Conservation (phyloP, 2,888 invertebrate species). For the Spilarctia lutea region DNA sequence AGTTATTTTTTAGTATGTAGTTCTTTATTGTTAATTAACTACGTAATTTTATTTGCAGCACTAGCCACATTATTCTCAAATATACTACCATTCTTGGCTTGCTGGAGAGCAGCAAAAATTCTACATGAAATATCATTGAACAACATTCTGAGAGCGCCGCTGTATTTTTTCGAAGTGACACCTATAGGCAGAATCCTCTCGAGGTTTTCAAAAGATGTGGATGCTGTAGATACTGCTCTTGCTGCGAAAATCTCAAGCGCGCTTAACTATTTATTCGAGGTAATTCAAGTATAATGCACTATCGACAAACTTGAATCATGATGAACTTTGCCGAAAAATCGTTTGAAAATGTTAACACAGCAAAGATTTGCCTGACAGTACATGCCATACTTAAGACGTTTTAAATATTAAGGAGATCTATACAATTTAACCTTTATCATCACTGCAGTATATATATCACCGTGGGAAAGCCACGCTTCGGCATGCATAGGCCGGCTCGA, state of each 20-base stretch:
- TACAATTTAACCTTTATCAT: no score
- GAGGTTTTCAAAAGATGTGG: conserved; percentile 92
- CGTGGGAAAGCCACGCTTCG: no score
- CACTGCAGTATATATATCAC: no score
- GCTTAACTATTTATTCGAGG: conserved; percentile 91
- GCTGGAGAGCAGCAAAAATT: conserved; percentile 89
- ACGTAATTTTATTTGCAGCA: conserved; percentile 84
- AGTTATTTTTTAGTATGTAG: background rate
- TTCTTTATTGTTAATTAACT: background rate
- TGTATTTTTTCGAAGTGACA: conserved; percentile 93
- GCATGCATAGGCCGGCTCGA: no score
- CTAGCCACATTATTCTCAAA: conserved; percentile 89
- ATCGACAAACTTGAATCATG: no score
- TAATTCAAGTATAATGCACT: conserved; percentile 69
- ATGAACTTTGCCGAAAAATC: no score
- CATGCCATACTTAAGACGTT: no score
- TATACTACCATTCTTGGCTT: conserved; percentile 89
- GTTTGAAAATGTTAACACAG: no score
- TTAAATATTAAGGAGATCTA: no score
- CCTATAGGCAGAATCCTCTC: conserved; percentile 91
- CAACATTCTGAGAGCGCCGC: conserved; percentile 89
- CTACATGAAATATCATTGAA: conserved; percentile 87
- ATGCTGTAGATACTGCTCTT: conserved; percentile 89
- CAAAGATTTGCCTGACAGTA: no score
- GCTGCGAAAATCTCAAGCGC: conserved; percentile 89